Evolutionary conservation across 2,888 invertebrate genomes (phyloP).

Genomic region (Chromoteleia sp.): DNA sequence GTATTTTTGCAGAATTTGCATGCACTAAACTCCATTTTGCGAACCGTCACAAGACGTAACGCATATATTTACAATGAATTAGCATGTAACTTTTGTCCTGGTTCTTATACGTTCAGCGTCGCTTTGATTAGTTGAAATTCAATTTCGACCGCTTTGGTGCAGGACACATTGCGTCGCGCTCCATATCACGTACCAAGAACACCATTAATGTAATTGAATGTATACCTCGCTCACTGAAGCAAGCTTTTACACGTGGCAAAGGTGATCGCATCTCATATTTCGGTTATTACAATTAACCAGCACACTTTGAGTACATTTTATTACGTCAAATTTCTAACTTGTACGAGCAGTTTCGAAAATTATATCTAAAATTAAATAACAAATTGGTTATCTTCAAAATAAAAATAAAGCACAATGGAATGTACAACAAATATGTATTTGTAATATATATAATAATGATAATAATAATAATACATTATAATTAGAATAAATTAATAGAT

Average conservation of each 20-base stretch:
- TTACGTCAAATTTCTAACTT: not conserved
- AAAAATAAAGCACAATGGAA: too few relatives aligned
- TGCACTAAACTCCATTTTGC: constrained; percentile 12
- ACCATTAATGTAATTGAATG: constrained; percentile 66
- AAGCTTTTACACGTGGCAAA: constrained; percentile 31
- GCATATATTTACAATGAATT: constrained; percentile 32
- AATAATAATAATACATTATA: too few relatives aligned
- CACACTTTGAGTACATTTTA: constrained; percentile 8
- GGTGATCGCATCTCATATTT: constrained; percentile 48
- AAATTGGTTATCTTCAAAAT: too few relatives aligned
- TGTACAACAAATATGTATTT: too few relatives aligned
- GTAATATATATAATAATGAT: too few relatives aligned
- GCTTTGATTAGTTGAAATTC: constrained; percentile 64
- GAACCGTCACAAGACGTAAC: constrained; percentile 9
- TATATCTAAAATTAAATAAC: too few relatives aligned
- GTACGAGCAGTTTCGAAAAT: too few relatives aligned
- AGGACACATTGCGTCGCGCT: constrained; percentile 11
- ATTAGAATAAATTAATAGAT: too few relatives aligned
- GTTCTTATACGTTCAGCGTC: constrained; percentile 44
- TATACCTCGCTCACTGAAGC: constrained; percentile 34
- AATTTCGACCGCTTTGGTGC: constrained; percentile 61
- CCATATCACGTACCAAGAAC: constrained; percentile 59
- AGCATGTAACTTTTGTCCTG: constrained; percentile 54
- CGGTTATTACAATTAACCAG: constrained; percentile 35
- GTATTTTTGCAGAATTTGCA: constrained; percentile 17